Base-by-base conservation (phyloP, 2,113 vertebrate species). In the Gulo gulo region DNA sequence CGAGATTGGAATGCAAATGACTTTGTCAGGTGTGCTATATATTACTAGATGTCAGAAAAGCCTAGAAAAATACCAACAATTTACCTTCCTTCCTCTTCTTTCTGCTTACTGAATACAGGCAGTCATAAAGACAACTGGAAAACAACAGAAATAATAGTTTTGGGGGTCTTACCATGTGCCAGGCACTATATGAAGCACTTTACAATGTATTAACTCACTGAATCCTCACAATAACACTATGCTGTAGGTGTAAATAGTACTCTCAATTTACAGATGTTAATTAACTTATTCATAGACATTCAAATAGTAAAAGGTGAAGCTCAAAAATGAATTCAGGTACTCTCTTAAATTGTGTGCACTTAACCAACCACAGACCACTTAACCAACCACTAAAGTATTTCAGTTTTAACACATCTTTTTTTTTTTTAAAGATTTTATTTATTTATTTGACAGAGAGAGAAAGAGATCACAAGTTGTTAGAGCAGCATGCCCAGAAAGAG, bases 301-400 rank as follows among this genome's bases (percentile, higher is more conserved):
- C 36, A 65, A 74, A 55, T 47, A 81, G 34, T 79, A 91, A 67
- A 91, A 45, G 81, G 39, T n/a, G 71, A 47, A 81, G 52, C n/a
- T 95, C 67, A 87, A 86, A 95, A 94, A 78, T 31, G 65, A 94
- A 84, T 79, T 90, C 45, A 81, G 45, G 55, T 65, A 63, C 61
- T 45, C n/a, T 90, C 42, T 50, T 88, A 45, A 88, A 76, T 34
- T 57, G 14, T 61, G 23, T 39, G 36, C 9, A 18, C 34, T 92
- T 91, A 52, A 69, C 13, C 47, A 89, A 83, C 20, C 39, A 69
- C 73, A 85, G 47, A 81, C 45, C 63, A 24, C 21, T 91, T 91
- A 57, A 61, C 23, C 55, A 91, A 81, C 31, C 36, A 73, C 76
- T 71, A 42, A 95, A 84, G 7, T 65, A 24, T 73, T 91, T 50